Evolutionary conservation across 2,797 vertebrate genomes (phyloP).

Genomic region (Peromyscus aztecus): DNA sequence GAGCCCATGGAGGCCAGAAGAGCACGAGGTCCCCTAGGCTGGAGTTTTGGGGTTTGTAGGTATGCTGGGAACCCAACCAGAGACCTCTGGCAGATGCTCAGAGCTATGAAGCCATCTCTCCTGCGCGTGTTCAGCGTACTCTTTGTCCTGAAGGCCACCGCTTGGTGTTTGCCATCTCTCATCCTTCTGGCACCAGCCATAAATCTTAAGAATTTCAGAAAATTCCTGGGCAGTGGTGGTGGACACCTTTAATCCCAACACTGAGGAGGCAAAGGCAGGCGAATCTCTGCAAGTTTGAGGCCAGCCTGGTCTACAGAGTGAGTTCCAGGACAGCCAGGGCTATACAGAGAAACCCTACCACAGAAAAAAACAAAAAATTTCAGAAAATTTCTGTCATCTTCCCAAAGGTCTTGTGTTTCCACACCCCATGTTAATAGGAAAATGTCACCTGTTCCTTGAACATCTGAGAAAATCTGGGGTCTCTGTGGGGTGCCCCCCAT

Average conservation of each 20-base stretch:
- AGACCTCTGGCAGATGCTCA: neutral
- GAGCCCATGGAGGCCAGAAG: neutral
- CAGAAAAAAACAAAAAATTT: neutral
- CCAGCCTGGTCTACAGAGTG: neutral
- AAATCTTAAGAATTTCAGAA: neutral
- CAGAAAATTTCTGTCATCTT: neutral
- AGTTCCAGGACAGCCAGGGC: neutral
- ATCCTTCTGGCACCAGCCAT: neutral
- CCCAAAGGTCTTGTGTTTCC: neutral
- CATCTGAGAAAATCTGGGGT: neutral
- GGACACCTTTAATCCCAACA: neutral
- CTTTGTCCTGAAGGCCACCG: neutral
- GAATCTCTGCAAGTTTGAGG: neutral
- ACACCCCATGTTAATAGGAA: neutral
- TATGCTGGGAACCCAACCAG: neutral
- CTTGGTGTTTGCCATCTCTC: neutral
- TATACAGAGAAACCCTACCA: neutral
- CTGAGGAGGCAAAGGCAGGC: neutral
- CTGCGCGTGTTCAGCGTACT: neutral
- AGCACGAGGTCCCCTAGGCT: neutral
- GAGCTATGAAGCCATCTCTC: too few relatives aligned
- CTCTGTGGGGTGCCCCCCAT: neutral
- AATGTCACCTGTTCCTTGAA: neutral
- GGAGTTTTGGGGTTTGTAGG: neutral
- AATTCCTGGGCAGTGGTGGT: neutral